Evolutionary conservation across 2,113 vertebrate species (phyloP), one percentile per base, ranked within the genome.

Genomic region (Hiodon alosoides): DNA sequence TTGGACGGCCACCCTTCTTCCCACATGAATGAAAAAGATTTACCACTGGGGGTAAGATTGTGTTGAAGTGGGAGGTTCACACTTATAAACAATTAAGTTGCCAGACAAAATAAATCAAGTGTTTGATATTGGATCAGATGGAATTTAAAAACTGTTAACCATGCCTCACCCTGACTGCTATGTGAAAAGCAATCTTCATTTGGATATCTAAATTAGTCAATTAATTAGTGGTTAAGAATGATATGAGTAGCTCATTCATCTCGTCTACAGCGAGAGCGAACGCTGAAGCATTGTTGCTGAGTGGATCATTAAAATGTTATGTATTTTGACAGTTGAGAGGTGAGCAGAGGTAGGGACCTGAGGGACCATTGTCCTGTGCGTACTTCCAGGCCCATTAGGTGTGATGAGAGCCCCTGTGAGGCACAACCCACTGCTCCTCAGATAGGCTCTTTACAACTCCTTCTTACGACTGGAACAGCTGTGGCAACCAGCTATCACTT

Each of bases 161-260:
- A 79, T 78, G 81, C 78, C 77, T 77, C 78, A 84, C 82, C 87
- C 83, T 81, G 77, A 72, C 82, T 79, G 86, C 84, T 89, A 87
- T 88, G 88, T 87, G 82, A 83, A 86, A 82, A 86, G 85, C 87
- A 84, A 83, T 85, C 86, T 92, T 91, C 89, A 91, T 90, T 89
- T 90, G 86, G 87, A 90, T 87, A 84, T 88, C 84, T 86, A 90
- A 90, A 92, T 91, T 90, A 90, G 86, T 89, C 87, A 88, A 92
- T 92, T 91, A 91, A 87, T 90, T 91, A 89, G 90, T 91, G 88
- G 90, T 90, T 90, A 90, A 91, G 87, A 87, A 89, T 82, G 87
- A 89, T 87, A 85, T 84, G 84, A 90, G 87, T 85, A 78, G 86
- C 89, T 90, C 90, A 91, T 92, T 90, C 90, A 89, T 91, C 89